These are phyloP conservation scores for Acridotheres tristis DNA, from an alignment of 2,797 vertebrate species.

Conservation along the genomic window DNA sequence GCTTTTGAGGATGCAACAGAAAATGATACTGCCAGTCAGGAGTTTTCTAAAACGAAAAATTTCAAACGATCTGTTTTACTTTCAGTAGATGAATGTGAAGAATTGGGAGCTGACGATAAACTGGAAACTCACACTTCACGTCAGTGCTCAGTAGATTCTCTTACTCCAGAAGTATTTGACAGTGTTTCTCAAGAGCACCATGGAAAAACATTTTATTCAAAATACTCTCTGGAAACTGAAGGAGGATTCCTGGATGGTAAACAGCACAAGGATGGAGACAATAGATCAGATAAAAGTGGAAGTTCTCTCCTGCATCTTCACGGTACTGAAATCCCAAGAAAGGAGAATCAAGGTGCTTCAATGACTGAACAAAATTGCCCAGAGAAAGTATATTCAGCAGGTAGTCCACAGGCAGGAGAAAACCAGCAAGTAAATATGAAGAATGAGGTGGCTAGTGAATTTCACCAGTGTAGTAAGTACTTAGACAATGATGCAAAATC, in stretches of 20 bases:
- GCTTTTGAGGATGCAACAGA: slow-evolving; percentile 92
- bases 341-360: slow-evolving; percentile 40
- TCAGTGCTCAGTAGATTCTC: slow-evolving; percentile 65
- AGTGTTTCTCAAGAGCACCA: slow-evolving; percentile 66
- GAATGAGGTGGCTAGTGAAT: slow-evolving; percentile 31
- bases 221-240: slow-evolving; percentile 61
- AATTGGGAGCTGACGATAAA: slow-evolving; percentile 92
- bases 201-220: slow-evolving; percentile 57
- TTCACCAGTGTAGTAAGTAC: slow-evolving; percentile 63
- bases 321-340: background rate
- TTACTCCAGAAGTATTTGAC: slow-evolving; percentile 89
- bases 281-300: background rate
- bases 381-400: slow-evolving; percentile 14
- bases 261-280: slow-evolving; percentile 37
- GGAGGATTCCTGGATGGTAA: slow-evolving; percentile 58
- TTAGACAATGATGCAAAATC: slow-evolving; percentile 79
- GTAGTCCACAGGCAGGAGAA: slow-evolving; percentile 21
- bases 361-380: slow-evolving; percentile 11
- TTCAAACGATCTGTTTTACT: slow-evolving; percentile 94
- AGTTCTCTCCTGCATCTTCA: background rate
- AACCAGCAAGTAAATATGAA: slow-evolving; percentile 35
- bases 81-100: slow-evolving; percentile 97
- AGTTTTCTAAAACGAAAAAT: slow-evolving; percentile 81
- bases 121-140: slow-evolving; percentile 75
- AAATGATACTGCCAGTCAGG: slow-evolving; percentile 80